Evolutionary conservation across 1,140 invertebrate genomes (phyloP).

Genomic region (Thalassaphorura encarpata): DNA sequence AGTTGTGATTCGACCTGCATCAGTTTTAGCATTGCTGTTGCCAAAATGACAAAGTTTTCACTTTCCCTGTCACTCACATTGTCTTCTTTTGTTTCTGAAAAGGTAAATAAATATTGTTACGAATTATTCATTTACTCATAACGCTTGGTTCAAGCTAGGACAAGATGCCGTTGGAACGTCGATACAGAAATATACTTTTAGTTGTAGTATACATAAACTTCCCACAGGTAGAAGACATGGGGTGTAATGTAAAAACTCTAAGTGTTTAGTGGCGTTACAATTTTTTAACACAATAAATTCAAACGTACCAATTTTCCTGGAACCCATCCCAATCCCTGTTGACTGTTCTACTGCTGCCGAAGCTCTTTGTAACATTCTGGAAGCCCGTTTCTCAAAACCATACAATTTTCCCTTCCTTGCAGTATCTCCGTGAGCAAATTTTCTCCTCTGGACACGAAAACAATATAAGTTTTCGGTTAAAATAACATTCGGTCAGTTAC

Average conservation of each 20-base stretch:
- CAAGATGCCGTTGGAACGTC: too few relatives aligned
- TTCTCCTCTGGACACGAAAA: conserved; percentile 33
- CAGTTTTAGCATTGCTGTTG: conserved; percentile 74
- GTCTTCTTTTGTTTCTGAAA: conserved; percentile 47
- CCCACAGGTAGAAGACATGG: too few relatives aligned
- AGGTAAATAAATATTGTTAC: too few relatives aligned
- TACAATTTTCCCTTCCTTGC: conserved; percentile 26
- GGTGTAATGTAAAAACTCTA: too few relatives aligned
- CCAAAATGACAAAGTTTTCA: conserved; percentile 73
- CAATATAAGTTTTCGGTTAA: too few relatives aligned
- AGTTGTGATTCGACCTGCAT: conserved; percentile 76
- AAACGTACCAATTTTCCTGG: conserved; percentile 40
- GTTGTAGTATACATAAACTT: too few relatives aligned
- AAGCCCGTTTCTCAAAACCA: conserved; percentile 73
- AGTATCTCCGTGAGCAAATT: conserved; percentile 40
- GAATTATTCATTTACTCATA: too few relatives aligned
- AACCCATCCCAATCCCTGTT: conserved; percentile 51
- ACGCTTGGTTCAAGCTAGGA: too few relatives aligned
- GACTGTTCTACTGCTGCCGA: too few relatives aligned
- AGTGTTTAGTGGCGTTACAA: too few relatives aligned
- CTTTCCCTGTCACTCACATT: conserved; percentile 68
- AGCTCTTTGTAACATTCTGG: conserved; percentile 71
- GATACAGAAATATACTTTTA: too few relatives aligned
- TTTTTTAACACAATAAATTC: conserved; percentile 12
- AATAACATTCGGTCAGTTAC: not conserved